Percentiles rank a stretch among this genome's conserved stretches.
Evolutionary conservation across 2,113 vertebrate species (phyloP).

Genomic region (Corythornis madagascariensis): DNA sequence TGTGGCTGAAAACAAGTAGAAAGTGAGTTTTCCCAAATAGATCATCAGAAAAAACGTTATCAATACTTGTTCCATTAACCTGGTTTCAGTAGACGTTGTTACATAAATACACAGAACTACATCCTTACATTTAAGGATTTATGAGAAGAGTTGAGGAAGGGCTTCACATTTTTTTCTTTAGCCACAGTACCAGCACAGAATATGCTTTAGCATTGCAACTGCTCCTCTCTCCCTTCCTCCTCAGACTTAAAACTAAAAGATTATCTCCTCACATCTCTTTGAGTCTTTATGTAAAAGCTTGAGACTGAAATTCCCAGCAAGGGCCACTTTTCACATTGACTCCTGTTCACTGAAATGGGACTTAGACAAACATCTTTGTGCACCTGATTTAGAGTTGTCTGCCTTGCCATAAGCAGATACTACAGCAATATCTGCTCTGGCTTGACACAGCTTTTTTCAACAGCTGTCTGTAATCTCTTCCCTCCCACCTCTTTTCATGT

Average conservation of each 20-base stretch:
- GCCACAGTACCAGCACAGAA: fast-evolving
- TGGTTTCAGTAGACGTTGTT: not conserved
- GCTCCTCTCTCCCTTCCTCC: not conserved
- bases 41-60: not conserved
- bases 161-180: not conserved
- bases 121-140: not conserved
- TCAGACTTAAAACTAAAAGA: not conserved
- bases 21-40: conserved; percentile 63
- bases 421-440: not conserved
- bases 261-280: not conserved
- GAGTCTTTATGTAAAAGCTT: not conserved
- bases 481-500: not conserved
- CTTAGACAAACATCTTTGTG: not conserved
- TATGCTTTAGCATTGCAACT: not conserved
- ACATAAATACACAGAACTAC: not conserved
- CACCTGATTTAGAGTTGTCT: not conserved
- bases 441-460: not conserved
- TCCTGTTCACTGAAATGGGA: not conserved
- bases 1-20: conserved; percentile 67
- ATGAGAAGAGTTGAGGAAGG: not conserved
- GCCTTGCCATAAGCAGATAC: not conserved
- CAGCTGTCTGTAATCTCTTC: not conserved
- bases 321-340: not conserved
- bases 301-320: not conserved
- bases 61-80: not conserved